These are phyloP conservation scores for Tragelaphus scriptus DNA, from an alignment of 2,113 vertebrate genomes.

Conservation along the genomic window DNA sequence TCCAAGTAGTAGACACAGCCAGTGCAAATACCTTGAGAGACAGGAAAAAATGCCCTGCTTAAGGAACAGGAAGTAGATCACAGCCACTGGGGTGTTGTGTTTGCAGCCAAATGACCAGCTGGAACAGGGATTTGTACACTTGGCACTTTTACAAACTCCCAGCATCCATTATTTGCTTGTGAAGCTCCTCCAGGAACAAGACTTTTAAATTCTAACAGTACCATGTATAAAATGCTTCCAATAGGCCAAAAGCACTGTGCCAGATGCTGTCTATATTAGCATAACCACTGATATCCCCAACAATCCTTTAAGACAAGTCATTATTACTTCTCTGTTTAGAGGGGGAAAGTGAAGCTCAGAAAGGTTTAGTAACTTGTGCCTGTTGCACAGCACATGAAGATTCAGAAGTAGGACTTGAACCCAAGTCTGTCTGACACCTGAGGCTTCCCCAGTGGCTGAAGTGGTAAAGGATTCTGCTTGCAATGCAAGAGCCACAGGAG, in stretches of 20 bases:
- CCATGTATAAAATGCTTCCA: background rate
- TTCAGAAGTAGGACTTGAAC: background rate
- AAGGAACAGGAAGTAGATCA: background rate
- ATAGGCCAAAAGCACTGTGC: background rate
- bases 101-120: background rate
- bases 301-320: background rate
- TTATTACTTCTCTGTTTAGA: background rate
- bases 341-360: background rate
- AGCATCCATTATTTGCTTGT: background rate
- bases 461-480: background rate
- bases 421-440: background rate
- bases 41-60: background rate
- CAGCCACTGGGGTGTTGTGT: background rate
- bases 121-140: background rate
- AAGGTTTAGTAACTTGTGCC: background rate
- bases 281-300: background rate
- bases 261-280: background rate
- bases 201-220: background rate
- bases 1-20: background rate
- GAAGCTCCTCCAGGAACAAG: background rate
- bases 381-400: background rate
- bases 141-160: background rate
- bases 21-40: background rate
- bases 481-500: background rate
- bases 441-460: background rate